A percentile compares a stretch with the other conserved stretches of the same genome.
phyloP scores from a whole-genome alignment of 1,140 invertebrate species.

The Phthorimaea operculella region DNA sequence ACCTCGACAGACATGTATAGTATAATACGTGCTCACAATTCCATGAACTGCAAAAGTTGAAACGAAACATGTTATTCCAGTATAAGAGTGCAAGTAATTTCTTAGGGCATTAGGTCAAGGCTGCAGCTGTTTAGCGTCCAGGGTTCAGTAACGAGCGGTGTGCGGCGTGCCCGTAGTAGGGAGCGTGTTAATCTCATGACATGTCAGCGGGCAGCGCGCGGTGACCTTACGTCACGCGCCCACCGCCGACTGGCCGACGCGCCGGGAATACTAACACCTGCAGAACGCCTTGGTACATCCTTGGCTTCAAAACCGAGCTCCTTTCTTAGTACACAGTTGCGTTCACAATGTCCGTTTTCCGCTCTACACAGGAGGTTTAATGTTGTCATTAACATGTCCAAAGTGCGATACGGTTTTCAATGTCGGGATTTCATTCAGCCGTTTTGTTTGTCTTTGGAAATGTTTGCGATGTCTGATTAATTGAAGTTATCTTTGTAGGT shows the following conservation, averaged over 20 bases:
- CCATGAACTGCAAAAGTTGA: too few relatives aligned
- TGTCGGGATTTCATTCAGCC: neutral
- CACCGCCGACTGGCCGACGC: constrained; percentile 51
- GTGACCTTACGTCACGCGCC: constrained; percentile 62
- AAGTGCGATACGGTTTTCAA: neutral
- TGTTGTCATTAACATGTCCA: constrained; percentile 9
- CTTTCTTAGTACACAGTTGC: constrained; percentile 59
- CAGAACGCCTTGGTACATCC: constrained; percentile 62
- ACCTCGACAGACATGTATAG: too few relatives aligned
- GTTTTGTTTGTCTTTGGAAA: neutral
- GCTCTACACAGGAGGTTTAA: constrained; percentile 23
- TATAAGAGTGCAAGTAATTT: neutral
- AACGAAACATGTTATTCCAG: neutral
- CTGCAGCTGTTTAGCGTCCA: neutral
- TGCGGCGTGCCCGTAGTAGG: constrained; percentile 1
- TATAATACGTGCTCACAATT: too few relatives aligned
- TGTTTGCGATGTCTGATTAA: neutral
- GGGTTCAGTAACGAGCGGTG: neutral
- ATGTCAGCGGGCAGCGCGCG: constrained; percentile 51
- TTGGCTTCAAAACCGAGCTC: constrained; percentile 67
- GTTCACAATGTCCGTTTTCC: constrained; percentile 44
- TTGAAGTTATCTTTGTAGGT: neutral
- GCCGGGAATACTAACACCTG: constrained; percentile 59
- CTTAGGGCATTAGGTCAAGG: neutral
- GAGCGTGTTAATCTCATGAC: constrained; percentile 48